Evolutionary conservation across 2,888 invertebrate species (phyloP).

Genomic region (Latrodectus hesperus): DNA sequence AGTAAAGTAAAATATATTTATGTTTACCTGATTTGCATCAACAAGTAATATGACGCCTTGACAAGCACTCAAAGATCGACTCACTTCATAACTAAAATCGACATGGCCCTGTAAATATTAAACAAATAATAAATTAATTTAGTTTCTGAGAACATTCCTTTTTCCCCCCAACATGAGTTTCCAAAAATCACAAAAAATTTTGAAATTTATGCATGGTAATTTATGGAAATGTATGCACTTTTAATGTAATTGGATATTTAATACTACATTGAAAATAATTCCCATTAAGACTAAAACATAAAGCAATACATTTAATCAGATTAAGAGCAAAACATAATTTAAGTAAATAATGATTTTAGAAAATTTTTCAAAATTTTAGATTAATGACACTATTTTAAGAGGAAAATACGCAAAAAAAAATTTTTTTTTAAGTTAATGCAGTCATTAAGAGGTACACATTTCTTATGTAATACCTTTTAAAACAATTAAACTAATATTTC

Average conservation of each 20-base stretch:
- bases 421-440: too few relatives aligned
- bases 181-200: too few relatives aligned
- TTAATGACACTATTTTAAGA: too few relatives aligned
- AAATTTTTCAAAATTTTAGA: too few relatives aligned
- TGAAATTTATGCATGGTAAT: background rate
- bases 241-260: background rate
- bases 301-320: background rate
- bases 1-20: background rate
- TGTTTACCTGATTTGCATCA: slow-evolving; percentile 86
- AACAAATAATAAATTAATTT: background rate
- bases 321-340: too few relatives aligned
- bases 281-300: background rate
- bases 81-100: slow-evolving; percentile 96
- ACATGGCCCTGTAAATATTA: slow-evolving; percentile 86
- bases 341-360: too few relatives aligned
- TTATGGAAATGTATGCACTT: too few relatives aligned
- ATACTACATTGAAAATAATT: background rate
- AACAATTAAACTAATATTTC: too few relatives aligned
- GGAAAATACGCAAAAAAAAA: too few relatives aligned
- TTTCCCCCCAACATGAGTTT: too few relatives aligned
- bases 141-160: background rate
- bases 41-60: slow-evolving; percentile 96
- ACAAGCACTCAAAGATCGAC: slow-evolving; percentile 91
- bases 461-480: too few relatives aligned
- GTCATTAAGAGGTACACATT: too few relatives aligned